Conservation (phyloP, 2,113 vertebrate species). For the Leptocoma aspasia region DNA sequence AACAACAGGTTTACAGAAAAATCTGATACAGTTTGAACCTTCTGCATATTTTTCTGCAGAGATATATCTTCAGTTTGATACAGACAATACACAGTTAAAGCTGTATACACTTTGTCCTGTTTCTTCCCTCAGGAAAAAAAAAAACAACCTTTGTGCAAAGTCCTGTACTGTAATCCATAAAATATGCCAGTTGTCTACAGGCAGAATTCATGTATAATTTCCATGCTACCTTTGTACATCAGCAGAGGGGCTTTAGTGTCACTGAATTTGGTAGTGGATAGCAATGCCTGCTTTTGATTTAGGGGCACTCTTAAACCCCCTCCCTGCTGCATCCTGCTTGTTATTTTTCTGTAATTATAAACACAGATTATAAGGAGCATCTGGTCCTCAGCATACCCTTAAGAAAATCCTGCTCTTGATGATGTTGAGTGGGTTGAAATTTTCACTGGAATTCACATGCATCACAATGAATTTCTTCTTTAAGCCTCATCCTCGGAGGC, state of each 20-base stretch:
- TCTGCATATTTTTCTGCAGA: neutral
- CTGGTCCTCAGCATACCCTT: neutral
- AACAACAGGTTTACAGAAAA: neutral
- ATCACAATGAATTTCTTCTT: neutral
- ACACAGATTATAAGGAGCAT: neutral
- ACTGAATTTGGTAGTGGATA: neutral
- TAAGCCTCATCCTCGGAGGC: neutral
- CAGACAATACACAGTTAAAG: neutral
- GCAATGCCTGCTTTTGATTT: neutral
- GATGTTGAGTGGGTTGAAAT: neutral
- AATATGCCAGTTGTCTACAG: neutral
- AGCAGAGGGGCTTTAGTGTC: neutral
- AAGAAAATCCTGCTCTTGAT: neutral
- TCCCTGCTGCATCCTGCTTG: neutral
- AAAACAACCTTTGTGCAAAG: neutral
- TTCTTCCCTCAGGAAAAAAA: neutral
- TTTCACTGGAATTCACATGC: neutral
- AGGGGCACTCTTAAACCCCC: neutral
- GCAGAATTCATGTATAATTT: neutral
- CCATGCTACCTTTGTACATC: neutral
- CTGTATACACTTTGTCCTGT: neutral
- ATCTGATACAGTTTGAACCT: neutral
- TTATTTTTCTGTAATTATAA: neutral
- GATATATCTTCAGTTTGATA: neutral
- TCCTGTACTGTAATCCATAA: neutral